Conservation (phyloP, 2,797 vertebrate species). For the Schizothorax lantsangensis region DNA sequence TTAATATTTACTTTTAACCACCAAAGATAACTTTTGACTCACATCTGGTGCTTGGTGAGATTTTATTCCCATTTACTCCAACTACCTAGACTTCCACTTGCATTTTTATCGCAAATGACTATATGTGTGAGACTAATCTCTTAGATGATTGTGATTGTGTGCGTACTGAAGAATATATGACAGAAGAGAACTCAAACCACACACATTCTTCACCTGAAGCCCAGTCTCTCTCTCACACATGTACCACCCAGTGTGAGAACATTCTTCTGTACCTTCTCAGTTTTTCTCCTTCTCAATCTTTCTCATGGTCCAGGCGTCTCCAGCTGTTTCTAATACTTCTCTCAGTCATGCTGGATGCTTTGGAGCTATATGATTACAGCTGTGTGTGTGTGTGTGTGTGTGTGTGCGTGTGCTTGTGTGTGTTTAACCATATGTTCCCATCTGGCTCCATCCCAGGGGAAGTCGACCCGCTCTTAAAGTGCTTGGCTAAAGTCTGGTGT, state of each 20-base stretch:
- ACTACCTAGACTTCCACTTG: not conserved
- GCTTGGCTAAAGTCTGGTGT: conserved; percentile 19
- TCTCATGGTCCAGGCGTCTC: conserved; percentile 45
- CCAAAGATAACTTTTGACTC: not conserved
- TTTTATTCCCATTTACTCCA: not conserved
- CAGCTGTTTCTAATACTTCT: conserved; percentile 60
- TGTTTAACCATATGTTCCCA: conserved; percentile 32
- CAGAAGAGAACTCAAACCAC: not conserved
- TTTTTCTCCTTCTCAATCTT: conserved; percentile 38
- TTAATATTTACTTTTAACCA: not conserved
- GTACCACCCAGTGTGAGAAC: conserved; percentile 52
- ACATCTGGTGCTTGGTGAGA: not conserved
- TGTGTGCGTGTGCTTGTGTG: not conserved
- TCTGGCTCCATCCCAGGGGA: conserved; percentile 32
- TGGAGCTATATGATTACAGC: conserved; percentile 51
- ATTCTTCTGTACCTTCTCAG: conserved; percentile 44
- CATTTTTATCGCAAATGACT: too few relatives aligned
- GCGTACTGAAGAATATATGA: not conserved
- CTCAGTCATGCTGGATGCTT: conserved; percentile 52
- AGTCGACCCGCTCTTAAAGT: conserved; percentile 26
- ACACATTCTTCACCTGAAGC: conserved; percentile 23
- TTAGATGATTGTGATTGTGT: not conserved
- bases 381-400: conserved; percentile 30
- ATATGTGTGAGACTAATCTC: not conserved
- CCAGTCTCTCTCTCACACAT: not conserved